Evolutionary conservation across 2,888 invertebrate species (phyloP).

Genomic region (Chouioia cunea): DNA sequence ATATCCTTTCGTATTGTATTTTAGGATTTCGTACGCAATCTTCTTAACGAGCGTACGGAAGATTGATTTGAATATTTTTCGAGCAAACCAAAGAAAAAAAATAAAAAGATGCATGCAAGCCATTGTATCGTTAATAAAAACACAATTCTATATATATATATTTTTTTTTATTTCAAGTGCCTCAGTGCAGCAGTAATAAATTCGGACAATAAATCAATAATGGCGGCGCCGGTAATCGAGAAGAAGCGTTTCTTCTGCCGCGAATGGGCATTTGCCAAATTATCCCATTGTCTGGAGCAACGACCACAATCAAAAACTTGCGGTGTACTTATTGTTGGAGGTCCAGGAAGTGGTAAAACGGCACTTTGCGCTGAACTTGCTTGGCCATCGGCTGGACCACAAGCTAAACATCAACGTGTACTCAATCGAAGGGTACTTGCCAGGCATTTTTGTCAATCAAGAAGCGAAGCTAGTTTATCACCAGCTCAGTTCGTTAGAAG

Average conservation of each 20-base stretch:
- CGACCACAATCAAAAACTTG: slow-evolving; percentile 86
- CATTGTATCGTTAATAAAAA: too few relatives aligned
- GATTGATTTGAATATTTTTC: too few relatives aligned
- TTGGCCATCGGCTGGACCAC: slow-evolving; percentile 77
- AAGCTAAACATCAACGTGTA: slow-evolving; percentile 78
- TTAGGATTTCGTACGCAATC: too few relatives aligned
- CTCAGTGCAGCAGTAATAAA: too few relatives aligned
- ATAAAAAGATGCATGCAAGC: too few relatives aligned
- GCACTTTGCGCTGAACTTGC: slow-evolving; percentile 87
- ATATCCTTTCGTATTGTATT: too few relatives aligned
- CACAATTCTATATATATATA: too few relatives aligned
- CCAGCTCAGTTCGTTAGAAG: slow-evolving; percentile 88
- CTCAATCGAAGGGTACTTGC: slow-evolving; percentile 85
- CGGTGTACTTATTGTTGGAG: slow-evolving; percentile 90
- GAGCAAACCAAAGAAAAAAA: too few relatives aligned
- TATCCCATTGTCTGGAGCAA: slow-evolving; percentile 92
- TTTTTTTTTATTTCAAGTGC: too few relatives aligned
- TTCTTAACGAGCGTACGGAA: too few relatives aligned
- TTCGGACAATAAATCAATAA: slow-evolving; percentile 41
- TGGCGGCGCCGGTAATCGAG: slow-evolving; percentile 70
- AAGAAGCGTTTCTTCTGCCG: slow-evolving; percentile 87
- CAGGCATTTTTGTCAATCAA: slow-evolving; percentile 89
- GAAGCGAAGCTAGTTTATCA: slow-evolving; percentile 87
- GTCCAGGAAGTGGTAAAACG: slow-evolving; percentile 95
- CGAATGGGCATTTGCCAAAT: slow-evolving; percentile 96